phyloP scores from a whole-genome alignment of 2,888 invertebrate genomes.

The Hesperia comma region DNA sequence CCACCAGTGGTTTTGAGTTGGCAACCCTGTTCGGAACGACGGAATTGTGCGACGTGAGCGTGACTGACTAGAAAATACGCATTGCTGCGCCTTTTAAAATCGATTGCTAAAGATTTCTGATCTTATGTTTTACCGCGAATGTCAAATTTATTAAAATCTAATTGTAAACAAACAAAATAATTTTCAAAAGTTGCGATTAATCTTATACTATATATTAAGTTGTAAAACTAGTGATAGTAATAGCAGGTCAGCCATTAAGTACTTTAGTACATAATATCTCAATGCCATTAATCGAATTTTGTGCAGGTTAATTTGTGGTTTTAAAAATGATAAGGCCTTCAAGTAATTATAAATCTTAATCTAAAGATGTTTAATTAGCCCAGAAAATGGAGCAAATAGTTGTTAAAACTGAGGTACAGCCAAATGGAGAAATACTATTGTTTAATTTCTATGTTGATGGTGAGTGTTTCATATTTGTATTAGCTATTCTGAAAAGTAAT shows the following conservation, averaged over 20 bases:
- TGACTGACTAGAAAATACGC: constrained; percentile 47
- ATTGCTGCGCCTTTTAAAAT: constrained; percentile 63
- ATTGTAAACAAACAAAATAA: constrained; percentile 17
- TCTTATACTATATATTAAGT: not conserved
- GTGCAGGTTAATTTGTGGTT: not conserved
- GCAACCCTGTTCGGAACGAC: too few species aligned
- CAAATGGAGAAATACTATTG: constrained; percentile 72
- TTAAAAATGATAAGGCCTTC: not conserved
- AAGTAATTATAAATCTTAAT: not conserved
- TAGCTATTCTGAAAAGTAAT: too few species aligned
- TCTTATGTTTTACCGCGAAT: constrained; percentile 58
- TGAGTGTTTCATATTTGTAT: constrained; percentile 50
- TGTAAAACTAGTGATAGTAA: not conserved
- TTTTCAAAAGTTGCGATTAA: not conserved
- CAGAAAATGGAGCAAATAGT: constrained; percentile 65
- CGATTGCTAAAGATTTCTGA: constrained; percentile 54
- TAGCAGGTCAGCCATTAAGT: not conserved
- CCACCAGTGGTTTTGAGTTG: too few species aligned
- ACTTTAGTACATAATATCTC: too few species aligned
- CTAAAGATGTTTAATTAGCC: not conserved
- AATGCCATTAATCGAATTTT: not conserved
- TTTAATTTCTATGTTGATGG: constrained; percentile 78
- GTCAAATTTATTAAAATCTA: constrained; percentile 49
- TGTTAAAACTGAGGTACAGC: constrained; percentile 69
- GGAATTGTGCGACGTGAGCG: constrained; percentile 16